A percentile compares a stretch with the other conserved stretches of the same genome.
Conservation (phyloP, 92 coral and sea anemone genomes). For the Palythoa caribaeorum region DNA sequence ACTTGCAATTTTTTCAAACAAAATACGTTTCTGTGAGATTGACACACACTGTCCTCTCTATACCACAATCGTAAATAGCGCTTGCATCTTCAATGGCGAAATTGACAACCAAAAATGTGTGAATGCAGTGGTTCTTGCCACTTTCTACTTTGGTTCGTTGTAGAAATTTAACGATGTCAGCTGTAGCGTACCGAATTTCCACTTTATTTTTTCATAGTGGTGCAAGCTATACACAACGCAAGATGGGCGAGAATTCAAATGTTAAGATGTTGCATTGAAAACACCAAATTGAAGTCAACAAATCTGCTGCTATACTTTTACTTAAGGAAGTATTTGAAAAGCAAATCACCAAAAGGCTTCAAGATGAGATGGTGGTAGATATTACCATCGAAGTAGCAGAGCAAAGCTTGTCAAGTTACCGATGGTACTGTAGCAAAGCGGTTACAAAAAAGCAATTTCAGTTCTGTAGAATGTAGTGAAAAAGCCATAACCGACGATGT, state of each 20-base stretch:
- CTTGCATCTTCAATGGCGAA: conserved; percentile 27
- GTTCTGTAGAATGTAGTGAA: background rate
- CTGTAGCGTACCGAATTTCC: conserved; percentile 58
- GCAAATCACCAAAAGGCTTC: conserved; percentile 37
- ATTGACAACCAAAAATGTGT: conserved; percentile 17
- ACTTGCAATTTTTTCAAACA: conserved; percentile 61
- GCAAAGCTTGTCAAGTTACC: conserved; percentile 38
- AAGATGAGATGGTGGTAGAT: conserved; percentile 63
- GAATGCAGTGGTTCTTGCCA: conserved; percentile 59
- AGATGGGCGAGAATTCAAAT: conserved; percentile 63
- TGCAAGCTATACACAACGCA: conserved; percentile 42
- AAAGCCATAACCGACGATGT: conserved; percentile 32
- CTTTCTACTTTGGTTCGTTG: conserved; percentile 56
- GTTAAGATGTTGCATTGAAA: conserved; percentile 38
- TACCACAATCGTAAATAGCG: conserved; percentile 28
- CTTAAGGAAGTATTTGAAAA: conserved; percentile 37
- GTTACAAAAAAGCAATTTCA: conserved; percentile 14
- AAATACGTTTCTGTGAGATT: conserved; percentile 16
- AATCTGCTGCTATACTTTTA: conserved; percentile 23
- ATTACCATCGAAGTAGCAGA: conserved; percentile 31
- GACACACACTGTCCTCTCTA: conserved; percentile 19
- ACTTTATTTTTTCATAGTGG: conserved; percentile 70
- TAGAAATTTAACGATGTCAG: conserved; percentile 64
- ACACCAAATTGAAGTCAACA: conserved; percentile 53
- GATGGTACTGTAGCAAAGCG: conserved; percentile 34